A percentile compares a stretch with the other conserved stretches of the same genome.
These are phyloP conservation scores for Carapus acus DNA, from an alignment of 2,797 vertebrate species.

Conservation along the genomic window DNA sequence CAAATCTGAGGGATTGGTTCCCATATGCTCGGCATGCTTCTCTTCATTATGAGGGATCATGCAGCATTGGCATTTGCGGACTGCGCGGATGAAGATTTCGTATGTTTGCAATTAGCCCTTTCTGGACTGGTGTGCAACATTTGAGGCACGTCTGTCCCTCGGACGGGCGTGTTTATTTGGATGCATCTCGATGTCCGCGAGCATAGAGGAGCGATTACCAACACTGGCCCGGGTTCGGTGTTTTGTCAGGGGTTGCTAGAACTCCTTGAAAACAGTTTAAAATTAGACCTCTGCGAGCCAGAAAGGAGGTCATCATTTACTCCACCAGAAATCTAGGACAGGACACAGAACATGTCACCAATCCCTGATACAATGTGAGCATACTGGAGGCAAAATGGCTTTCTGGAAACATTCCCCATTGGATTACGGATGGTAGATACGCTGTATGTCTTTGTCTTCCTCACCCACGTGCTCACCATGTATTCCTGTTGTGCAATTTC, in stretches of 20 bases:
- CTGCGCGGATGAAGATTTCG: constrained; percentile 36
- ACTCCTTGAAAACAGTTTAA: constrained; percentile 75
- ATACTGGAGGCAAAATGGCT: constrained; percentile 42
- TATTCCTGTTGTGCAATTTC: constrained; percentile 12
- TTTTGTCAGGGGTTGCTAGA: constrained; percentile 62
- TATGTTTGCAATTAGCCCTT: constrained; percentile 30
- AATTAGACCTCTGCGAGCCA: constrained; percentile 75
- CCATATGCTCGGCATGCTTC: constrained; percentile 66
- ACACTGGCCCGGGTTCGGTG: constrained; percentile 33
- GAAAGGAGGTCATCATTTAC: constrained; percentile 78
- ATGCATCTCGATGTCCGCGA: too few relatives aligned
- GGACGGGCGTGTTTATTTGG: constrained; percentile 1
- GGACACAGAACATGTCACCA: constrained; percentile 66
- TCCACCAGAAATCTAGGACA: constrained; percentile 75
- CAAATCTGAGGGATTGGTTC: constrained; percentile 73
- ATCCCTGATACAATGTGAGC: constrained; percentile 50
- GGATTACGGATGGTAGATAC: constrained; percentile 6
- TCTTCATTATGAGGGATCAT: constrained; percentile 61
- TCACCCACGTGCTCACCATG: constrained; percentile 1
- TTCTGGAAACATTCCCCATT: constrained; percentile 17
- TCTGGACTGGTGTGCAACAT: background rate
- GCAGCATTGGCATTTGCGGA: constrained; percentile 42
- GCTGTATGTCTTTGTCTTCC: constrained; percentile 6
- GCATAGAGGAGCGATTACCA: constrained; percentile 17
- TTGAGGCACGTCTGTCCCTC: constrained; percentile 2